phyloP scores from a whole-genome alignment of 1,140 invertebrate species.

The Pinna nobilis region DNA sequence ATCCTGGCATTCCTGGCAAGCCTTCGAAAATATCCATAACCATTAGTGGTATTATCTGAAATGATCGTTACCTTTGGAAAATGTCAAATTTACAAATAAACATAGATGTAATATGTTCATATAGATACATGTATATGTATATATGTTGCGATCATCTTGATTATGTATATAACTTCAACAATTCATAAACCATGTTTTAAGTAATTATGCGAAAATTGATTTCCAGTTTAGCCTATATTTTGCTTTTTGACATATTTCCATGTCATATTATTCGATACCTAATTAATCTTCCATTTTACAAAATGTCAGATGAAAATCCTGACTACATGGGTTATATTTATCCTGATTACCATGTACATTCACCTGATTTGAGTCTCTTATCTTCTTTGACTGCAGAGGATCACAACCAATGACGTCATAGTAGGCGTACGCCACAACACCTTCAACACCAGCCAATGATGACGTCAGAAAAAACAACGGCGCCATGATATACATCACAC shows the following conservation, averaged over 20 bases:
- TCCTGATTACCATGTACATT: too few species aligned
- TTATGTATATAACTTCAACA: too few species aligned
- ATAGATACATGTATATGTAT: too few species aligned
- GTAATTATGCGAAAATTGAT: too few species aligned
- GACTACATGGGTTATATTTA: too few species aligned
- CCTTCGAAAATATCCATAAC: conserved; percentile 63
- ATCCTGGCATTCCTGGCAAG: conserved; percentile 68
- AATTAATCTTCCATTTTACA: too few species aligned
- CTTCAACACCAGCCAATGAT: conserved; percentile 67
- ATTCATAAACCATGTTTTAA: too few species aligned
- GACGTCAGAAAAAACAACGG: conserved; percentile 59
- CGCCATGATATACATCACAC: conserved; percentile 36
- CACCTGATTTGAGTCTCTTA: conserved; percentile 76
- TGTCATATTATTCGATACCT: too few species aligned
- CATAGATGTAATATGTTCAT: neutral
- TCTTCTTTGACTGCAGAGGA: conserved; percentile 60
- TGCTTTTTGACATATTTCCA: too few species aligned
- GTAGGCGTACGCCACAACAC: conserved; percentile 79
- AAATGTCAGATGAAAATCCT: too few species aligned
- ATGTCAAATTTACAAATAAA: neutral
- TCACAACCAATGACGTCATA: conserved; percentile 62
- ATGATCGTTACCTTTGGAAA: conserved; percentile 51
- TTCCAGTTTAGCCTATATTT: too few species aligned
- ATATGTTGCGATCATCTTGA: too few species aligned
- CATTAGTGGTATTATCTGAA: conserved; percentile 59